A percentile compares a stretch with the other conserved stretches of the same genome.
Evolutionary conservation across 2,113 vertebrate genomes (phyloP).

Genomic region (Phalacrocorax aristotelis): DNA sequence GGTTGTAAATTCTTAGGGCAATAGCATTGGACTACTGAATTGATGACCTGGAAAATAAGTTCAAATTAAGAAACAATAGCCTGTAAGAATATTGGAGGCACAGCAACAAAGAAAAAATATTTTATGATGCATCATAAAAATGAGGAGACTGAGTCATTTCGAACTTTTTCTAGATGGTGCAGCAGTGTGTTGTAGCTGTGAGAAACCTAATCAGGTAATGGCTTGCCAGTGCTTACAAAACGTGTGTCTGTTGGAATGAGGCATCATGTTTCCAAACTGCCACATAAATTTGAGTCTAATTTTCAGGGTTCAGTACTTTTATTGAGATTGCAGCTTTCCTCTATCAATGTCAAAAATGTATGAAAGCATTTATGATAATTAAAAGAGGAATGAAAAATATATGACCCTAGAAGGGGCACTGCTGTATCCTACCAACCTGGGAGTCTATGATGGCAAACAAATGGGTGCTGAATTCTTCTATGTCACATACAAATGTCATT

Average conservation of each 20-base stretch:
- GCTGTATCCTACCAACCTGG: background rate
- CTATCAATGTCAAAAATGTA: conserved; percentile 21
- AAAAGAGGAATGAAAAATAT: conserved; percentile 25
- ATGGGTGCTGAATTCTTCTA: background rate
- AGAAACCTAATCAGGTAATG: background rate
- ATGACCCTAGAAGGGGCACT: background rate
- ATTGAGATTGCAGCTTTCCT: conserved; percentile 39
- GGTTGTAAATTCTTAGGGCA: conserved; percentile 15
- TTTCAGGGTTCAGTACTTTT: conserved; percentile 48
- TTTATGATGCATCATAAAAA: conserved; percentile 1
- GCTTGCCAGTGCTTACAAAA: background rate
- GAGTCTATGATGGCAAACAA: background rate
- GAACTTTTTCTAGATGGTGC: background rate
- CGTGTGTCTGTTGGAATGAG: background rate
- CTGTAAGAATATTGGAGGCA: background rate
- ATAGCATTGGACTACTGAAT: background rate
- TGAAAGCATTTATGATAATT: conserved; percentile 34
- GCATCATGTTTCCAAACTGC: conserved; percentile 14
- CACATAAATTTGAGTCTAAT: conserved; percentile 46
- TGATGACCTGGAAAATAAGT: conserved; percentile 35
- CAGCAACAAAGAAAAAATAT: background rate
- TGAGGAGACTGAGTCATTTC: background rate
- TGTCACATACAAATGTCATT: background rate
- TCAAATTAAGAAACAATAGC: conserved; percentile 5
- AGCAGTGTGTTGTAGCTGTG: background rate